Conservation (phyloP, 2,888 invertebrate species). For the Eugnorisma glareosa region DNA sequence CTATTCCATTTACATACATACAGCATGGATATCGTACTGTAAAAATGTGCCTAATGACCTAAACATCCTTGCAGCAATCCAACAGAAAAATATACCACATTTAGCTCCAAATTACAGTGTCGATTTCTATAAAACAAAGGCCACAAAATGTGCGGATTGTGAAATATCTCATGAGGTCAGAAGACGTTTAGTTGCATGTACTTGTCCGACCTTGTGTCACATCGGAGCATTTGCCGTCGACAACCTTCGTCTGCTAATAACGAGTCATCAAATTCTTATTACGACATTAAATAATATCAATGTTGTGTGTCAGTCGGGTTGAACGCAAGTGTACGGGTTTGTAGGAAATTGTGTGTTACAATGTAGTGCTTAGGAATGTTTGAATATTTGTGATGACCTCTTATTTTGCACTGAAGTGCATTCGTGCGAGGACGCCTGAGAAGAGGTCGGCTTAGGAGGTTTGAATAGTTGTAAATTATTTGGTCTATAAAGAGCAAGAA, state of each 20-base stretch:
- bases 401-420: slow-evolving; percentile 36
- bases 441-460: not conserved
- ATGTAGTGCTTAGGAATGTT: slow-evolving; percentile 12
- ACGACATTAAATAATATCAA: slow-evolving; percentile 75
- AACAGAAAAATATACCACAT: slow-evolving; percentile 49
- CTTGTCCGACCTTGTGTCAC: slow-evolving; percentile 68
- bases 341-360: slow-evolving; percentile 48
- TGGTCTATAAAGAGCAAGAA: not conserved
- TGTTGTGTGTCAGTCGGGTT: slow-evolving; percentile 63
- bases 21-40: not conserved
- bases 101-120: slow-evolving; percentile 62
- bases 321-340: slow-evolving; percentile 48
- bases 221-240: slow-evolving; percentile 66
- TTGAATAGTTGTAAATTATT: not conserved
- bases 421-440: not conserved
- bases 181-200: slow-evolving; percentile 60
- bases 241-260: slow-evolving; percentile 75
- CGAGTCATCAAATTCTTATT: slow-evolving; percentile 84
- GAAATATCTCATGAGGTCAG: slow-evolving; percentile 67
- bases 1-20: slow-evolving; percentile 30
- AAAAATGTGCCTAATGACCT: slow-evolving; percentile 33
- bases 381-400: slow-evolving; percentile 38
- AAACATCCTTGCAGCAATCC: slow-evolving; percentile 45
- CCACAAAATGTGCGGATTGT: slow-evolving; percentile 63
- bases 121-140: slow-evolving; percentile 66